A percentile compares a stretch with the other conserved stretches of the same genome.
Conservation (phyloP, 2,113 vertebrate genomes). For the Oncorhynchus nerka region DNA sequence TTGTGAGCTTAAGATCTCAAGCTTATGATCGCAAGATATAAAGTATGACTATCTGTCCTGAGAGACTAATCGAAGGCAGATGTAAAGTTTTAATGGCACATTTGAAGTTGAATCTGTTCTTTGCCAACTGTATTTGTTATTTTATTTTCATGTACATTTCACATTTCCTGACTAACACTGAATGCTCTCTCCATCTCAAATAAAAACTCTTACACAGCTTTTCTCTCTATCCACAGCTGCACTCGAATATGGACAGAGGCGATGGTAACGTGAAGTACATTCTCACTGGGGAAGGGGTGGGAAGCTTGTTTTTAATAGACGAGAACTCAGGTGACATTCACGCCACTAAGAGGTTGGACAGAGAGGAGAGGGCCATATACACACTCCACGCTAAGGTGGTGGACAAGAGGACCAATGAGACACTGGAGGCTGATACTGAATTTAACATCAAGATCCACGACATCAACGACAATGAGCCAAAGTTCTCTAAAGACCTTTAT, state of each 20-base stretch:
- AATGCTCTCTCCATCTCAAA: neutral
- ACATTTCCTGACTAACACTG: neutral
- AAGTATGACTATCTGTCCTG: too few relatives aligned
- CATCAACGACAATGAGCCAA: slow-evolving; percentile 97
- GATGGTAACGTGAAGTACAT: slow-evolving; percentile 94
- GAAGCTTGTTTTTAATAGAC: slow-evolving; percentile 91
- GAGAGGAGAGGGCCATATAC: slow-evolving; percentile 93
- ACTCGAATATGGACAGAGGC: slow-evolving; percentile 95
- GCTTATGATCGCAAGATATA: too few relatives aligned
- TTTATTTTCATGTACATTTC: neutral
- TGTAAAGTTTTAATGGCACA: too few relatives aligned
- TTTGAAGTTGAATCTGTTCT: too few relatives aligned
- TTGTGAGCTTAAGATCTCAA: too few relatives aligned
- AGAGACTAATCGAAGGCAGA: too few relatives aligned
- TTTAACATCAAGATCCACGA: slow-evolving; percentile 99
- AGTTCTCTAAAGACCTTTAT: slow-evolving; percentile 88
- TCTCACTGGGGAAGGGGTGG: slow-evolving; percentile 93
- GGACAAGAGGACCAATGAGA: slow-evolving; percentile 84
- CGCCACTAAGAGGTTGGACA: slow-evolving; percentile 93
- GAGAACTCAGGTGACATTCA: slow-evolving; percentile 98
- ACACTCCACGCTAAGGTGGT: slow-evolving; percentile 91
- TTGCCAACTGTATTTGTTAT: too few relatives aligned
- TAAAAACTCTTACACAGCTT: neutral
- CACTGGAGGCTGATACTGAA: slow-evolving; percentile 93
- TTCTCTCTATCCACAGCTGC: slow-evolving; percentile 75